These are phyloP conservation scores for Apis cerana DNA, from an alignment of 1,140 invertebrate genomes.

Conservation along the genomic window DNA sequence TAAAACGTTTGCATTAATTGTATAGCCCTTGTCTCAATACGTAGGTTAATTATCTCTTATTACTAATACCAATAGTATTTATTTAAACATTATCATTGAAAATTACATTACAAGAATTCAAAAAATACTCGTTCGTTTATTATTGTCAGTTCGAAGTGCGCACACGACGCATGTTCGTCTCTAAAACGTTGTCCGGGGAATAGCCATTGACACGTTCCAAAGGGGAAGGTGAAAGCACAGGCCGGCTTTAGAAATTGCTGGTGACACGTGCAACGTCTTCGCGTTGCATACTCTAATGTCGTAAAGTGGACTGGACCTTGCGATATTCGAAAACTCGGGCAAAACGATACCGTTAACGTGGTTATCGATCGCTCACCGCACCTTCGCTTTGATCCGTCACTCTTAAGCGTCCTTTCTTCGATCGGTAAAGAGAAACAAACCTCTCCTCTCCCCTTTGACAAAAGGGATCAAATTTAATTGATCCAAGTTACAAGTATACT, in stretches of 20 bases:
- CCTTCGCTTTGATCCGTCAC: constrained; percentile 11
- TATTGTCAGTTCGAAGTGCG: background rate
- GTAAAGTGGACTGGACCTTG: constrained; percentile 1
- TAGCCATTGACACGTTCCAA: constrained; percentile 16
- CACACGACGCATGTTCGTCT: background rate
- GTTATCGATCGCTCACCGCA: background rate
- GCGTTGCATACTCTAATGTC: background rate
- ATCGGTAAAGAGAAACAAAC: background rate
- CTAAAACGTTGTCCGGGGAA: background rate
- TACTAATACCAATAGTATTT: too few species aligned
- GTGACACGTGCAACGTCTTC: constrained; percentile 37
- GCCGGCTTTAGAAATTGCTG: constrained; percentile 20
- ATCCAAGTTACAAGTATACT: background rate
- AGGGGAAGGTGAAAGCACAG: background rate
- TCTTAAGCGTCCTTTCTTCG: background rate
- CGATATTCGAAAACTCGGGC: constrained; percentile 10
- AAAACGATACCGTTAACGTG: background rate
- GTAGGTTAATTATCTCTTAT: too few species aligned
- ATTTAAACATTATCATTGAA: too few species aligned
- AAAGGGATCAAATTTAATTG: background rate
- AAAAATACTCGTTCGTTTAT: background rate
- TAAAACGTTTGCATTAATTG: too few species aligned
- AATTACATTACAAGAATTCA: background rate
- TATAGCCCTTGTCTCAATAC: too few species aligned
- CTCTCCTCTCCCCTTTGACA: background rate